These are phyloP conservation scores for Rotaria macrura DNA, from an alignment of 2,888 invertebrate species.

Conservation along the genomic window DNA sequence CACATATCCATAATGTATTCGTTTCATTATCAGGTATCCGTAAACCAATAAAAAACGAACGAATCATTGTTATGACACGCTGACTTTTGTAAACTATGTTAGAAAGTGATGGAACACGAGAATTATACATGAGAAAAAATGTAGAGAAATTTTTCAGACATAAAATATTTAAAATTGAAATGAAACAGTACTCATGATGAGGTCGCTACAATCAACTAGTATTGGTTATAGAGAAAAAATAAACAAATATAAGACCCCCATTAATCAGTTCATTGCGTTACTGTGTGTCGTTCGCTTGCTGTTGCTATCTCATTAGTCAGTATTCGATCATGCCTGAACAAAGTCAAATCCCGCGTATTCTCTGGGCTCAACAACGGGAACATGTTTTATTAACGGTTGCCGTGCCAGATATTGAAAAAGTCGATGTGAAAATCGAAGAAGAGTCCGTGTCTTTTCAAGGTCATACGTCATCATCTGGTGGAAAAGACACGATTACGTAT, in stretches of 20 bases:
- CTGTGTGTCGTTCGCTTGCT: background rate
- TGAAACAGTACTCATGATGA: background rate
- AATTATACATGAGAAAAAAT: background rate
- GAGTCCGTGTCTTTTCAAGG: conserved; percentile 65
- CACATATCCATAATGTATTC: background rate
- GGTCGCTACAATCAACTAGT: background rate
- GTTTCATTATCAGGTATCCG: background rate
- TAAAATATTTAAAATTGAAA: background rate
- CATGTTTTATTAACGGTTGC: conserved; percentile 75
- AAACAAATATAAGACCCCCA: background rate
- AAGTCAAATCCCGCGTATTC: conserved; percentile 62
- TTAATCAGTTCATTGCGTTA: background rate
- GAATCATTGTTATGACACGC: background rate
- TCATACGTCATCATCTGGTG: conserved; percentile 57
- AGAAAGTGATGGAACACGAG: background rate
- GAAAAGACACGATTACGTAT: conserved; percentile 60
- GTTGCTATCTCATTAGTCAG: background rate
- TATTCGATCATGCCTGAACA: background rate
- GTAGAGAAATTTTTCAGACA: background rate
- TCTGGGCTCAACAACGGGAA: conserved; percentile 82
- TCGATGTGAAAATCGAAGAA: conserved; percentile 62
- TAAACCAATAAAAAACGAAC: background rate
- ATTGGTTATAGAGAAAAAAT: background rate
- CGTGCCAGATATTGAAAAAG: conserved; percentile 75
- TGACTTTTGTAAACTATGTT: background rate